Base-by-base conservation (phyloP, 2,797 vertebrate genomes). In the Hozukius guyotensis region DNA sequence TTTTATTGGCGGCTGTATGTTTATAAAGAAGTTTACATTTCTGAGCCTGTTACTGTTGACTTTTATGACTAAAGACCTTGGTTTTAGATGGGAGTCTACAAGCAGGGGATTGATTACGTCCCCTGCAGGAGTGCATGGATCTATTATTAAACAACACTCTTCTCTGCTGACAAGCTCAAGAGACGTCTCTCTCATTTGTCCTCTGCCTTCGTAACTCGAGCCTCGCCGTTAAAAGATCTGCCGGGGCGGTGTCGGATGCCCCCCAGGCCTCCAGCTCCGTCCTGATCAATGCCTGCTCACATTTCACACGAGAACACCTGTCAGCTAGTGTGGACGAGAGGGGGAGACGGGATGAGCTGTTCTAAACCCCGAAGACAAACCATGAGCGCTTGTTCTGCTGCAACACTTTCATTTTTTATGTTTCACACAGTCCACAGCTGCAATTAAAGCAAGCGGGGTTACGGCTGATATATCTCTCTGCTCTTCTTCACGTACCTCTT, bases 291-390 rank as follows among this genome's bases (percentile, higher is more conserved):
- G 83, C 60, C 61, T 56, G 87, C 85, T 94, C 91, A 69, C 56
- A 22, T 95, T 92, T 90, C 93, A 90, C 72, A 74, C 12, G 83
- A 82, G 77, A 88, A 82, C 87, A 87, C 82, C 88, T 90, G 90
- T 85, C 68, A 29, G 66, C 77, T 27, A 2, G 13, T 7, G 66
- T 31, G 70, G 76, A 53, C 11, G n/a, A 32, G 24, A 34, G 14
- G 32, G 6, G 32, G 20, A 60, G 65, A 20, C 3, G 2, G 18
- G 74, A 72, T 2, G 42, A 56, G 71, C 57, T 4, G 38, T 7
- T 53, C 22, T 80, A 18, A 67, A 64, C 29, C 63, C 59, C 12
- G n/a, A 73, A 74, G 57, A 20, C 18, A 4, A 49, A 36, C 31
- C 59, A 16, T 0, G 6, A 77, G 16, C 9, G 34, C 55, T 14